Evolutionary conservation across 2,797 vertebrate genomes (phyloP), one percentile per base, ranked within the genome.

Genomic region (Hoplostethus atlanticus): DNA sequence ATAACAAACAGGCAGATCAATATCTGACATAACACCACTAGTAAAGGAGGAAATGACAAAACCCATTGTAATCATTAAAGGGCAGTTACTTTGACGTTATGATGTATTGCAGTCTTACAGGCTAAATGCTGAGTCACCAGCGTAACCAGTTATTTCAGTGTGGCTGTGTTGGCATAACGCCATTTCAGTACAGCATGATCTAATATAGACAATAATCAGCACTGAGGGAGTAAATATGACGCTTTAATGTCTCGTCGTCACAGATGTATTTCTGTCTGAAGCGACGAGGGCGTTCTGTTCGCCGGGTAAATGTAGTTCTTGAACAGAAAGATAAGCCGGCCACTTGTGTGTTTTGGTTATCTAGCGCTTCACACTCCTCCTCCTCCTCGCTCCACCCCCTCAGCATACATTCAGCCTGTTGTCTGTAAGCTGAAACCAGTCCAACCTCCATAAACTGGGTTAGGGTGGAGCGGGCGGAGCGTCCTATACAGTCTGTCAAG

Each of bases 261-360:
- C 7, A 44, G 3, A 17, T 17, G n/a, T 17, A 0, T 16, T 60
- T 30, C 3, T 44, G 11, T 40, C 15, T 30, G 10, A 30, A 13
- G 30, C 5, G 21, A 0, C 0, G 0, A 1, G 5, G 44, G 1
- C 11, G 0, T 12, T 2, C 4, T 64, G 44, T 59, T 44, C 31
- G 1, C 4, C 4, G 2, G 2, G 70, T 66, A 3, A 62, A 51
- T 70, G 74, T 81, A 83, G 71, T 16, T 55, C 79, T 12, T 2
- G 34, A n/a, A n/a, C 36, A 4, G 36, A 17, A n/a, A 68, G 89
- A 89, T 91, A 83, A 89, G 66, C 38, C 16, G 56, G 46, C 34
- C 3, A 4, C 67, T 34, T 2, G 1, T 13, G 7, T 21, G 25
- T 71, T 78, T 76, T 57, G 11, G 25, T 86, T 90, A 89, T 91